Evolutionary conservation across 2,113 vertebrate species (phyloP).

Genomic region (Triplophysa siluroides): DNA sequence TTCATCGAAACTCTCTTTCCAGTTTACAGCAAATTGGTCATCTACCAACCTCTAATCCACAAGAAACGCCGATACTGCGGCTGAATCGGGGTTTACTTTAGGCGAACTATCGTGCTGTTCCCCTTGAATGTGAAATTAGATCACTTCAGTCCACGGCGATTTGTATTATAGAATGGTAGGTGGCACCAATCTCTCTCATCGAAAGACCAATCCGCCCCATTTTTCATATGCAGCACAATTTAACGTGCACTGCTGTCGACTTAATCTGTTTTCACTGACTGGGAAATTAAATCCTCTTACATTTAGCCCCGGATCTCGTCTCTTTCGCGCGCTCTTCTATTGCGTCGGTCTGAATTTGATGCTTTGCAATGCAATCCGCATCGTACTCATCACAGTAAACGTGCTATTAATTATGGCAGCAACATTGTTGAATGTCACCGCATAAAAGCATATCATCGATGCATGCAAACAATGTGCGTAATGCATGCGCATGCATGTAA

Average conservation of each 20-base stretch:
- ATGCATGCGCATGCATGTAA: not conserved
- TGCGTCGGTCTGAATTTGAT: not conserved
- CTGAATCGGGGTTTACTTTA: conserved; percentile 79
- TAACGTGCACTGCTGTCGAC: conserved; percentile 87
- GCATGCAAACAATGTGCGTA: conserved; percentile 20
- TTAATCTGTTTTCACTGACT: conserved; percentile 83
- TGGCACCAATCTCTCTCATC: conserved; percentile 84
- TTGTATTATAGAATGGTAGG: conserved; percentile 89
- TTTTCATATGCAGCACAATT: conserved; percentile 91
- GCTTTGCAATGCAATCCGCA: not conserved
- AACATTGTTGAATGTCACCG: not conserved
- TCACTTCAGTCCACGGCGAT: conserved; percentile 87
- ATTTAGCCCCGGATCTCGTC: conserved; percentile 69
- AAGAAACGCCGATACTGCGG: conserved; percentile 65
- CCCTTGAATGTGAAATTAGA: conserved; percentile 81
- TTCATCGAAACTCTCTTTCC: conserved; percentile 81
- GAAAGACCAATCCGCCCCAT: conserved; percentile 85
- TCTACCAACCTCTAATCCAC: conserved; percentile 68
- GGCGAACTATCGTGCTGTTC: conserved; percentile 81
- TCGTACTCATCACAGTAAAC: conserved; percentile 8
- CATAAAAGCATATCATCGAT: not conserved
- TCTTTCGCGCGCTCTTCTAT: conserved; percentile 29
- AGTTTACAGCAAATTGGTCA: conserved; percentile 69
- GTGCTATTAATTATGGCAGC: conserved; percentile 4
- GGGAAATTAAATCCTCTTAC: conserved; percentile 84